phyloP scores from a whole-genome alignment of 2,888 invertebrate genomes.

The Rhagium mordax region DNA sequence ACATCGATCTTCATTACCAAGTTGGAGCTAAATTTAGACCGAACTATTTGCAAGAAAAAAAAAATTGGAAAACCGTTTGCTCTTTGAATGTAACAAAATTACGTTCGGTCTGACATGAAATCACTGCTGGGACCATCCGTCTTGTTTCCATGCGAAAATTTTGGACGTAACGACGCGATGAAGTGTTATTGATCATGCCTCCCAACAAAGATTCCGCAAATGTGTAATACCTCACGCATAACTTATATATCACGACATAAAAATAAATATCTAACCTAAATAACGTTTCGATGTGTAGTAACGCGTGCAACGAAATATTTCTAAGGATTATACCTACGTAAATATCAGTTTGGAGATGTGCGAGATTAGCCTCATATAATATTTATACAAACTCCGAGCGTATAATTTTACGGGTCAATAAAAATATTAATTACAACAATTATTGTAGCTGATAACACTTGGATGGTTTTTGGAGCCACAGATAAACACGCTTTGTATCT shows the following conservation, averaged over 20 bases:
- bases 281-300: constrained; percentile 16
- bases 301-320: constrained; percentile 22
- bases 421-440: background rate
- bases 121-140: too few relatives aligned
- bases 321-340: constrained; percentile 19
- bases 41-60: too few relatives aligned
- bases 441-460: background rate
- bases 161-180: too few relatives aligned
- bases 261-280: constrained; percentile 20
- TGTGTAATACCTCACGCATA: background rate
- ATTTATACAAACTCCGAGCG: background rate
- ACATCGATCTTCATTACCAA: too few relatives aligned
- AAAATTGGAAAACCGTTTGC: too few relatives aligned
- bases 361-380: background rate
- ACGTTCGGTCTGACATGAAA: too few relatives aligned
- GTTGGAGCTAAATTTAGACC: too few relatives aligned
- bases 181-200: background rate
- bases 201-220: constrained; percentile 2
- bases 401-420: background rate
- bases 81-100: too few relatives aligned
- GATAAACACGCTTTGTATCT: background rate
- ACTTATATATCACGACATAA: constrained; percentile 11
- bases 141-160: too few relatives aligned
- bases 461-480: background rate
- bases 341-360: background rate